Evolutionary conservation across 2,888 invertebrate species (phyloP), one percentile per base, ranked within the genome.

Genomic region (Cactoblastis cactorum): DNA sequence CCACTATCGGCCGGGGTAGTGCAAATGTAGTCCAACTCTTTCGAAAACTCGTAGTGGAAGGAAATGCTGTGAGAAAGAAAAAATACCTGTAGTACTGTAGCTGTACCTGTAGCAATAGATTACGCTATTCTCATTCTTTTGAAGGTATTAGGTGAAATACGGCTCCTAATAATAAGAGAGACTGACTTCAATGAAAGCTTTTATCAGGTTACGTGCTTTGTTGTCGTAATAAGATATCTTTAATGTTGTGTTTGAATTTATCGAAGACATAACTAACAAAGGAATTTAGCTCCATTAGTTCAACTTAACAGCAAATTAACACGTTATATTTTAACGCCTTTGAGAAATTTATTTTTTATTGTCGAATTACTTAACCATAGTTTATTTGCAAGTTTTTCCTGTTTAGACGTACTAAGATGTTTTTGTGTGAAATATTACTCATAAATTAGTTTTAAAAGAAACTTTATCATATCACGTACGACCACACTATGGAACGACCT

Each of bases 1-100:
- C 99, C 99, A 59, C 95, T 96, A 79, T 97, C 97, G 65, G 96
- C 96, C 32, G 95, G 94, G 65, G 95, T 94, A 60, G 97, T 96
- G 90, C 99, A 99, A 72, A 99, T 99, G 90, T 98, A 99, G 86
- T 99, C 99, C 89, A 96, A 93, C 74, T 96, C 96, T 84, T 94
- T 95, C 54, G 94, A 94, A 88, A 95, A 94, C 83, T 95, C 94
- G 92, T 96, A 97, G 92, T 95, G 96, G 77, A 94, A 94, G 68
- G 96, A 94, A 77, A 92, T 91, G 85, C 92, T 92, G 88, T 55
- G 62, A 62, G 54, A 69, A 53, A 64, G 59, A 57, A 45, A 50
- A 45, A 37, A 15, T 8, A 32, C 12, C 14, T 43, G 53, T 18
- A 57, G 46, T 22, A n/a, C n/a, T n/a, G n/a, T n/a, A n/a, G n/a